Percentiles rank a stretch among this genome's conserved stretches.
Evolutionary conservation across 2,797 vertebrate genomes (phyloP).

Genomic region (Dermochelys coriacea): DNA sequence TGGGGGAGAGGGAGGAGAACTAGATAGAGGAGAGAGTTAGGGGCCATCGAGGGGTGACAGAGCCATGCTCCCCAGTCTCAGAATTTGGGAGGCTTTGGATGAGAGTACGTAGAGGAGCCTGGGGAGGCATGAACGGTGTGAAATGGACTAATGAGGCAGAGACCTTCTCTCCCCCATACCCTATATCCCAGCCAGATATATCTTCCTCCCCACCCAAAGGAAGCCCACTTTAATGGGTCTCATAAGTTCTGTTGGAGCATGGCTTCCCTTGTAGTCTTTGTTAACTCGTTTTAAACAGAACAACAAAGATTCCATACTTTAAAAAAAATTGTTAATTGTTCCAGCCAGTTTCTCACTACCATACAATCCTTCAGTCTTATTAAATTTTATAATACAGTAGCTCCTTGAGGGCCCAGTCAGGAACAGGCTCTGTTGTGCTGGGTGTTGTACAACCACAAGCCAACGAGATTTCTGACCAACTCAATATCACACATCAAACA

Average conservation of each 20-base stretch:
- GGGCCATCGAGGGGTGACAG: neutral
- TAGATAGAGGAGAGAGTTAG: neutral
- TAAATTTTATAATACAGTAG: neutral
- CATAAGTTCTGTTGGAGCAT: neutral
- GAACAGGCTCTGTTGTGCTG: neutral
- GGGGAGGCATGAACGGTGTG: fast-evolving
- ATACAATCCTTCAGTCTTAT: neutral
- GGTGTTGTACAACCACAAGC: neutral
- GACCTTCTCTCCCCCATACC: neutral
- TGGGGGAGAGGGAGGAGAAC: neutral
- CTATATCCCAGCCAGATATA: neutral
- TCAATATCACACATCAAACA: neutral
- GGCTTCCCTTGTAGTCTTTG: neutral
- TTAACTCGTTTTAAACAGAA: neutral
- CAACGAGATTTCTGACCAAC: neutral
- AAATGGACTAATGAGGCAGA: neutral
- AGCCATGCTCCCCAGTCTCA: neutral
- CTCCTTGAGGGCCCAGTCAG: neutral
- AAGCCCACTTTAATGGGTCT: neutral
- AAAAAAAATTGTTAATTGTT: neutral
- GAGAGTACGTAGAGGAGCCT: neutral
- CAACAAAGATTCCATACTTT: neutral
- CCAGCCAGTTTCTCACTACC: neutral
- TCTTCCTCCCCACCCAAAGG: neutral
- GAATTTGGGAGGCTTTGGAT: neutral